Conservation (phyloP, 2,113 vertebrate species). For the Speoplatyrhinus poulsoni region DNA sequence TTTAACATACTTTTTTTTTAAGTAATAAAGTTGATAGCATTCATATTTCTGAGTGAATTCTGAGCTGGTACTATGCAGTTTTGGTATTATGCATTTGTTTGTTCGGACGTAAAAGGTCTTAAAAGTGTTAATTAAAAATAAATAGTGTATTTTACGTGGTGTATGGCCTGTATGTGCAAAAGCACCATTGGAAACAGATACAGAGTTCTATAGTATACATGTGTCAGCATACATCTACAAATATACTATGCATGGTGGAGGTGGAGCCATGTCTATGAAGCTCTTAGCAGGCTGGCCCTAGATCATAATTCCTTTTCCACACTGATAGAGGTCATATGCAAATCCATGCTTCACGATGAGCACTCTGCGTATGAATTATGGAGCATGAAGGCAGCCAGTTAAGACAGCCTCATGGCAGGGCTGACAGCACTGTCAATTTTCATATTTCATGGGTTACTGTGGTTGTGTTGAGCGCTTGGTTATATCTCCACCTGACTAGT, state of each 20-base stretch:
- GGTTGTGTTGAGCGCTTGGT: conserved; percentile 48
- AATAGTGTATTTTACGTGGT: too few species aligned
- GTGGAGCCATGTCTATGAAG: conserved; percentile 63
- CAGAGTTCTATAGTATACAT: background rate
- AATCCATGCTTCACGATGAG: conserved; percentile 72
- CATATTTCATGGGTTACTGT: conserved; percentile 75
- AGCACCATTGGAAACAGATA: background rate
- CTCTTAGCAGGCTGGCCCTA: conserved; percentile 51
- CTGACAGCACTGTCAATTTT: conserved; percentile 72
- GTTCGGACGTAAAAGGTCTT: too few species aligned
- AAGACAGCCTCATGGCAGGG: conserved; percentile 56
- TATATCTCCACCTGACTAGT: conserved; percentile 38
- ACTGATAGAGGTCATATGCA: conserved; percentile 64
- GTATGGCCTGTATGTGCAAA: background rate
- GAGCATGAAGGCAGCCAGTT: conserved; percentile 68
- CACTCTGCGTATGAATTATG: conserved; percentile 71
- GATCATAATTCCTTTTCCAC: conserved; percentile 70
- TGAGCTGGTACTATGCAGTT: too few species aligned
- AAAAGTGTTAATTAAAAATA: too few species aligned
- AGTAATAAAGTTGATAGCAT: too few species aligned
- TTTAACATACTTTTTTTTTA: too few species aligned
- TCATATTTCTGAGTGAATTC: too few species aligned
- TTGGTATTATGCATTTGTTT: too few species aligned
- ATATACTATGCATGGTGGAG: conserved; percentile 29
- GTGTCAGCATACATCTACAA: conserved; percentile 20